Percentiles rank a stretch among this genome's conserved stretches.
Evolutionary conservation across 2,797 vertebrate species (phyloP).

Genomic region (Eospalax fontanierii): DNA sequence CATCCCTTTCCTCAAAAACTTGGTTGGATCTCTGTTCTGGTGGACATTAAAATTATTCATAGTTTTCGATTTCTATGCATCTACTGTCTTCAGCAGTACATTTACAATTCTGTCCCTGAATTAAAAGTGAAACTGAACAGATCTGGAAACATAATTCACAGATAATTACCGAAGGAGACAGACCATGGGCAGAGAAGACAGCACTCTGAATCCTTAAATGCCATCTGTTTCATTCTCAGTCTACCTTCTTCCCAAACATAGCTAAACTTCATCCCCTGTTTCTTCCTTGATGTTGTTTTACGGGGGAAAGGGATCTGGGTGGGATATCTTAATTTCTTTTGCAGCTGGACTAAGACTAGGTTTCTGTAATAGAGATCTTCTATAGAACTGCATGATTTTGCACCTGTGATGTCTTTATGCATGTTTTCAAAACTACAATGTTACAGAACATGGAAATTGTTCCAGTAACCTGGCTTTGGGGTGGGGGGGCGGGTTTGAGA

Average conservation of each 20-base stretch:
- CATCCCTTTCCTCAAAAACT: constrained; percentile 14
- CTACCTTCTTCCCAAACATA: constrained; percentile 5
- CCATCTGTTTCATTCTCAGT: constrained; percentile 55
- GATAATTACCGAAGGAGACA: constrained; percentile 63
- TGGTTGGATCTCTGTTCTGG: constrained; percentile 10
- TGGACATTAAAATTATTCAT: constrained; percentile 15
- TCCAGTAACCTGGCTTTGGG: too few species aligned
- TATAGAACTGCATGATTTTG: constrained; percentile 46
- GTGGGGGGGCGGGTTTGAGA: too few species aligned
- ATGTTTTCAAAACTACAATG: constrained; percentile 8
- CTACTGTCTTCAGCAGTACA: constrained; percentile 50
- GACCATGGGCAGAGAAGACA: constrained; percentile 37
- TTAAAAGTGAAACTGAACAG: constrained; percentile 48
- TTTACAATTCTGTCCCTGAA: constrained; percentile 54
- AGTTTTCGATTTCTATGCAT: constrained; percentile 63
- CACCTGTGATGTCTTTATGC: not conserved
- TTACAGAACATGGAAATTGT: not conserved
- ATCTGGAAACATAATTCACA: constrained; percentile 59
- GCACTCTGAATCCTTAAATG: constrained; percentile 58
- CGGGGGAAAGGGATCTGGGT: too few species aligned
- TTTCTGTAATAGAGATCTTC: constrained; percentile 37
- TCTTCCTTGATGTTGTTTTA: not conserved
- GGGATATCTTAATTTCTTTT: constrained; percentile 41
- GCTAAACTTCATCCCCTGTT: not conserved
- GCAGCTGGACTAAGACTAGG: not conserved